Conservation (phyloP, 1,140 invertebrate species). For the Capitella teleta region DNA sequence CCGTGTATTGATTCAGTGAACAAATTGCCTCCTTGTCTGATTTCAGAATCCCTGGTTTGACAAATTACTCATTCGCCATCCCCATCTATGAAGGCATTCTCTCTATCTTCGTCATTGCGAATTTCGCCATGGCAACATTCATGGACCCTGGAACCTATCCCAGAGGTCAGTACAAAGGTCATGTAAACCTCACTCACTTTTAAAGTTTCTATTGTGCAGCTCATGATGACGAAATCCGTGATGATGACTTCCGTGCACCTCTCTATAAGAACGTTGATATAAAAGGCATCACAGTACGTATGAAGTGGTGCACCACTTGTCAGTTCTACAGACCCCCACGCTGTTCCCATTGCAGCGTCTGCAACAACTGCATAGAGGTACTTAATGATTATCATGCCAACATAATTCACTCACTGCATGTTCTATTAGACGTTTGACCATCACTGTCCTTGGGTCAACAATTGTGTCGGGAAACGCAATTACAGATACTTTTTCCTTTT, state of each 20-base stretch:
- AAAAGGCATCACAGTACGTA: constrained; percentile 92
- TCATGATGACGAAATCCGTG: constrained; percentile 86
- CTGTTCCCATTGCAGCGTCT: constrained; percentile 97
- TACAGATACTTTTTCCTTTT: constrained; percentile 79
- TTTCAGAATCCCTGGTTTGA: neutral
- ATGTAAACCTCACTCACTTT: neutral
- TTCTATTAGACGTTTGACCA: constrained; percentile 93
- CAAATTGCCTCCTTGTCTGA: neutral
- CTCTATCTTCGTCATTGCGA: constrained; percentile 92
- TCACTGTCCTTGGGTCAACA: constrained; percentile 99
- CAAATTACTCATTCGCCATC: constrained; percentile 57
- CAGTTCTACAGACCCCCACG: constrained; percentile 97
- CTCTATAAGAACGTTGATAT: constrained; percentile 97
- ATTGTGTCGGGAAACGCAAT: constrained; percentile 97
- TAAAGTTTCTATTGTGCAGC: constrained; percentile 49
- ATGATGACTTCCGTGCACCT: constrained; percentile 93
- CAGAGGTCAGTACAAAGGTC: constrained; percentile 66
- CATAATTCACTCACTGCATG: too few relatives aligned
- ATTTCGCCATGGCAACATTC: constrained; percentile 95
- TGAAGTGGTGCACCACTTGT: constrained; percentile 99
- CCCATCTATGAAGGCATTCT: constrained; percentile 85
- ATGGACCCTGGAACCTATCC: constrained; percentile 99
- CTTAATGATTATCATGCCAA: too few relatives aligned
- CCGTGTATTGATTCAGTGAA: too few relatives aligned
- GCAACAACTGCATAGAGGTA: constrained; percentile 97